Percentiles rank a stretch among this genome's conserved stretches.
phyloP scores from a whole-genome alignment of 2,113 vertebrate species.

The Candoia aspera region DNA sequence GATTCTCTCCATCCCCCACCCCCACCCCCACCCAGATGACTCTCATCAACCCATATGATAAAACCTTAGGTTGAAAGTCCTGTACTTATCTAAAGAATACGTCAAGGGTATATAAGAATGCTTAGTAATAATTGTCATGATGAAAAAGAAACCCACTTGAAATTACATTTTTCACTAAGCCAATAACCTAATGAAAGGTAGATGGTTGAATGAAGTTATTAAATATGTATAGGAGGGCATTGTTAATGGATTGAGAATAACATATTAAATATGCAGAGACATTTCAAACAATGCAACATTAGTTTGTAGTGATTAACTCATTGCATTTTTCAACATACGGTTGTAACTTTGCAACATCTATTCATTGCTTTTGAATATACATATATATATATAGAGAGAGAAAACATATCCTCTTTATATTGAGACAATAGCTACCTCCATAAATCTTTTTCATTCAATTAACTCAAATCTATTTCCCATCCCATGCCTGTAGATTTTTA shows the following conservation, averaged over 20 bases:
- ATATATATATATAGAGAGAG: neutral
- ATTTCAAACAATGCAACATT: constrained; percentile 12
- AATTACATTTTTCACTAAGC: constrained; percentile 25
- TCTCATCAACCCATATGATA: neutral
- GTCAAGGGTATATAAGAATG: neutral
- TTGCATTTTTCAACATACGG: constrained; percentile 23
- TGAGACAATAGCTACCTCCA: neutral
- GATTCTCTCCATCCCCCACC: too few species aligned
- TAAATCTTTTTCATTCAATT: neutral
- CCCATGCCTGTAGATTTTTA: neutral
- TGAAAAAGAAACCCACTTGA: constrained; percentile 38
- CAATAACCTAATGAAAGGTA: constrained; percentile 23
- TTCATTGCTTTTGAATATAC: neutral
- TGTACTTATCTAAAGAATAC: constrained; percentile 35
- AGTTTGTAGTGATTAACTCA: neutral
- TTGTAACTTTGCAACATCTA: neutral
- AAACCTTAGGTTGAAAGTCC: constrained; percentile 27
- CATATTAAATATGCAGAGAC: constrained; percentile 9
- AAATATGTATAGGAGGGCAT: neutral
- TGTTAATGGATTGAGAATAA: constrained; percentile 32
- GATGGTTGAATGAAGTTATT: constrained; percentile 23
- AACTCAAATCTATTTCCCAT: neutral
- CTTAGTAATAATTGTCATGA: constrained; percentile 36
- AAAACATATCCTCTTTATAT: neutral
- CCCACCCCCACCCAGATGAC: neutral